Percentiles rank a stretch among this genome's conserved stretches.
These are phyloP conservation scores for Keiferia lycopersicella DNA, from an alignment of 2,888 invertebrate species.

Conservation along the genomic window DNA sequence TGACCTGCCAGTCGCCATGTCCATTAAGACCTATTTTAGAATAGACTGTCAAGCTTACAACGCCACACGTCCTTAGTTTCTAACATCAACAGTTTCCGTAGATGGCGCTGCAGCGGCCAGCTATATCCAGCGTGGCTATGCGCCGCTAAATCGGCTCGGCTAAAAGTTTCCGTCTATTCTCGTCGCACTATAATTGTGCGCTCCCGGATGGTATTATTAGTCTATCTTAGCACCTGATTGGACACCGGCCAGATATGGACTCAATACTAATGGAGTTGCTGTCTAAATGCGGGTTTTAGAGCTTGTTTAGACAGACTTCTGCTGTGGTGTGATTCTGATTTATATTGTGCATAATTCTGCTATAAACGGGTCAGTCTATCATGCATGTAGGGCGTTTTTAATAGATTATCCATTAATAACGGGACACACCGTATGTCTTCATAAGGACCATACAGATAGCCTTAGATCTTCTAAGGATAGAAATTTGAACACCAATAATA, in stretches of 20 bases:
- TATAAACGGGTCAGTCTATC: too few relatives aligned
- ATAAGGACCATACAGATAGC: too few relatives aligned
- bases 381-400: too few relatives aligned
- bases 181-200: constrained; percentile 64
- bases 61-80: neutral
- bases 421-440: too few relatives aligned
- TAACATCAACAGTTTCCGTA: constrained; percentile 30
- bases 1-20: too few relatives aligned
- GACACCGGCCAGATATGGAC: constrained; percentile 58
- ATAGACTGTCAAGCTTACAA: too few relatives aligned
- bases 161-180: constrained; percentile 69
- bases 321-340: neutral
- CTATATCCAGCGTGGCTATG: constrained; percentile 11
- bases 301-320: neutral
- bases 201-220: constrained; percentile 67
- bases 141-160: constrained; percentile 50
- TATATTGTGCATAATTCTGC: neutral
- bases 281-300: neutral
- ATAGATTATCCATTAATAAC: too few relatives aligned
- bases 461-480: too few relatives aligned
- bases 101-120: constrained; percentile 30
- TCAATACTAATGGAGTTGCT: neutral
- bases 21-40: too few relatives aligned
- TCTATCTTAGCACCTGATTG: constrained; percentile 75
- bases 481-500: too few relatives aligned